Conservation (phyloP, 2,113 vertebrate genomes). For the Microtus ochrogaster region DNA sequence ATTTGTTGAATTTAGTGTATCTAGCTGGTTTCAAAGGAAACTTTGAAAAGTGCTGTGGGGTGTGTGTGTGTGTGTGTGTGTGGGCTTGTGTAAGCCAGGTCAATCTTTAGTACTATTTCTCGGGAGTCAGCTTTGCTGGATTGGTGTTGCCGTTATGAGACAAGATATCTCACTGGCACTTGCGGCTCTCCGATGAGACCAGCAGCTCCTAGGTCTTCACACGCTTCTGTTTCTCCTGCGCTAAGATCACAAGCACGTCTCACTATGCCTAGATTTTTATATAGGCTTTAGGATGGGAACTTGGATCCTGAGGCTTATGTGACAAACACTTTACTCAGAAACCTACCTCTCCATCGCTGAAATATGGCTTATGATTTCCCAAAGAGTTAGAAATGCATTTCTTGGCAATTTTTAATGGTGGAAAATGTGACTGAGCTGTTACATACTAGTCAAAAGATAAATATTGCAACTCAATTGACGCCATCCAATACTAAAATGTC, state of each 20-base stretch:
- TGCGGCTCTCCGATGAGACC: neutral
- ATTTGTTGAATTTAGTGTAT: conserved; percentile 46
- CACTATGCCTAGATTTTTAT: neutral
- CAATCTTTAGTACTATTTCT: neutral
- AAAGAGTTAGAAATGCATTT: neutral
- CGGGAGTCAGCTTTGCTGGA: neutral
- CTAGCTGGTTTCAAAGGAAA: conserved; percentile 20
- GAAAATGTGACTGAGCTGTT: conserved; percentile 17
- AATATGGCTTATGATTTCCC: conserved; percentile 8
- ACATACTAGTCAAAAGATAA: conserved; percentile 45
- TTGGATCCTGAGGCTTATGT: neutral
- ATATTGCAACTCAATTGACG: neutral
- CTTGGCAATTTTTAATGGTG: conserved; percentile 17
- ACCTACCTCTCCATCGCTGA: neutral
- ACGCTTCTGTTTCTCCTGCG: fast-evolving
- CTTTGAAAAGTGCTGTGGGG: neutral
- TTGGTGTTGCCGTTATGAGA: neutral
- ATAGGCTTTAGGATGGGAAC: neutral
- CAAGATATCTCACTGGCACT: neutral
- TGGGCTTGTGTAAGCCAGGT: neutral
- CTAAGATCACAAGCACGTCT: neutral
- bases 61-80: too few relatives aligned
- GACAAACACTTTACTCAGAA: neutral
- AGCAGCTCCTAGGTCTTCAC: too few relatives aligned
- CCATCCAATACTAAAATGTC: neutral